Evolutionary conservation across 2,797 vertebrate genomes (phyloP).

Genomic region (Aviceda cuculoides): DNA sequence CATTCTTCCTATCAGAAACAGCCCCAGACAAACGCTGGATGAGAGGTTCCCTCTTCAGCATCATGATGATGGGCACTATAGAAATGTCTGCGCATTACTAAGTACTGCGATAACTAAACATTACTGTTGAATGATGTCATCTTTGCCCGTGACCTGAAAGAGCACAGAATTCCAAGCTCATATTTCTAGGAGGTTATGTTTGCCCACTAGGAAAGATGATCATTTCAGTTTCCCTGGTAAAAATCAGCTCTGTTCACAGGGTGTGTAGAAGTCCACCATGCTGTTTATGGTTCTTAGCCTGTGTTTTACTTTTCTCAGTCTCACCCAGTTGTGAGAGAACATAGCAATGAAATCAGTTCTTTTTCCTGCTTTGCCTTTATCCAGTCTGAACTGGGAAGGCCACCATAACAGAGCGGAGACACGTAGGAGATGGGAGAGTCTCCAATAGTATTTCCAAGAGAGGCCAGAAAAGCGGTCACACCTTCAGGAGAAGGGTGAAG

Average conservation of each 20-base stretch:
- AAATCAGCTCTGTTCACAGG: not conserved
- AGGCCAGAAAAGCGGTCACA: not conserved
- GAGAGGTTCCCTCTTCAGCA: not conserved
- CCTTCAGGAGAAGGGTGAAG: not conserved
- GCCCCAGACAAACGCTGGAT: not conserved
- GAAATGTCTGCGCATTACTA: not conserved
- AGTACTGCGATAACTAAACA: not conserved
- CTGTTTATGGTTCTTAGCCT: not conserved
- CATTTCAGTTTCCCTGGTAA: not conserved
- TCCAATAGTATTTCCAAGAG: not conserved
- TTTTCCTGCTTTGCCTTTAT: not conserved
- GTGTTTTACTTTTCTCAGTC: not conserved
- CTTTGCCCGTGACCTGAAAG: not conserved
- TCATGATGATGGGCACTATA: not conserved
- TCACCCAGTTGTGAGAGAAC: not conserved
- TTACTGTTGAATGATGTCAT: not conserved
- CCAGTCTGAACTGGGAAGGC: not conserved
- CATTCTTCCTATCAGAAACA: not conserved
- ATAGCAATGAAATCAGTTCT: not conserved
- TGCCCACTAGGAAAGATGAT: not conserved
- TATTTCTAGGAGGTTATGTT: not conserved
- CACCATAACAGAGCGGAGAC: not conserved
- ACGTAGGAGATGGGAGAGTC: not conserved
- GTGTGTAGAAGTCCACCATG: rapidly evolving
- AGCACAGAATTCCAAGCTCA: not conserved